These are phyloP conservation scores for Ctenicera cuprea DNA, from an alignment of 2,888 invertebrate genomes.

Conservation along the genomic window DNA sequence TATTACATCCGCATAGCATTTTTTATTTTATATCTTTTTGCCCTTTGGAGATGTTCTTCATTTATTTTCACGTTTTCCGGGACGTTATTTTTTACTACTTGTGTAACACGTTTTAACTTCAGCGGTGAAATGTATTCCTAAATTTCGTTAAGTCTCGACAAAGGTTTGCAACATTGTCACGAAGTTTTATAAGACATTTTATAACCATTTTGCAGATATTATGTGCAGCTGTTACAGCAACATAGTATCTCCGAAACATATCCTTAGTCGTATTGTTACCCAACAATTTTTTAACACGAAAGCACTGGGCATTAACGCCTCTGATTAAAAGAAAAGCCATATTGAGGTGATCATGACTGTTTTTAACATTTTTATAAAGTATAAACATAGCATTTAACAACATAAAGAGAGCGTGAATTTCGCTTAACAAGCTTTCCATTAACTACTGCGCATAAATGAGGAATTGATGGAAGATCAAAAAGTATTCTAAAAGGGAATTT, in stretches of 20 bases:
- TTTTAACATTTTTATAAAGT: too few species aligned
- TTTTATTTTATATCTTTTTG: constrained; percentile 48
- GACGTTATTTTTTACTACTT: constrained; percentile 46
- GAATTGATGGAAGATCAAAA: constrained; percentile 4
- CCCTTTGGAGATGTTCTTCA: constrained; percentile 45
- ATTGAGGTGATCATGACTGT: too few species aligned
- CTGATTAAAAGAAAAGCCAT: too few species aligned
- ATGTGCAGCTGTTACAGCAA: constrained; percentile 38
- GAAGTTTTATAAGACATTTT: constrained; percentile 38
- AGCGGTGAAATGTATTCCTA: constrained; percentile 24
- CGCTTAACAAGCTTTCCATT: too few species aligned
- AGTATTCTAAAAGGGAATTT: constrained; percentile 19
- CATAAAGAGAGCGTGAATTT: too few species aligned
- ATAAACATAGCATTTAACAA: too few species aligned
- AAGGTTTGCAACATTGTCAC: constrained; percentile 37
- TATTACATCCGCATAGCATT: constrained; percentile 51
- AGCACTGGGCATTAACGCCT: too few species aligned
- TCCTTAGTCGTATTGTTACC: neutral
- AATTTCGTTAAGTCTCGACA: constrained; percentile 34
- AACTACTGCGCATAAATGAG: too few species aligned
- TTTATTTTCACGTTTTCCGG: constrained; percentile 48
- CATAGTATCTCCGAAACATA: constrained; percentile 4
- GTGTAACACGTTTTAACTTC: constrained; percentile 42
- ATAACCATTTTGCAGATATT: constrained; percentile 40
- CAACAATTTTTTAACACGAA: neutral